phyloP scores from a whole-genome alignment of 2,888 invertebrate species.

The Chrysopilus asiliformis region DNA sequence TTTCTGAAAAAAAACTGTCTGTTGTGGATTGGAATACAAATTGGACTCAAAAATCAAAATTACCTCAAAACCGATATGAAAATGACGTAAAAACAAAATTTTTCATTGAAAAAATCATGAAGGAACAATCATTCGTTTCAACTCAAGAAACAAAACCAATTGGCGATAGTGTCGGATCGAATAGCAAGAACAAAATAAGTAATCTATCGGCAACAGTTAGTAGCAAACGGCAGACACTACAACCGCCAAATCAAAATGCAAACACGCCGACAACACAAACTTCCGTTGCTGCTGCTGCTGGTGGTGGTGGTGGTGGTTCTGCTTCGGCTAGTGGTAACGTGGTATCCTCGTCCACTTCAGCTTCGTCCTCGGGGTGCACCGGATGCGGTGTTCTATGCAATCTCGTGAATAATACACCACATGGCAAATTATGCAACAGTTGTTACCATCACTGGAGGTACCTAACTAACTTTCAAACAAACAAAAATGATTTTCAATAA shows the following conservation, averaged over 20 bases:
- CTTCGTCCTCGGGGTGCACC: slow-evolving; percentile 25
- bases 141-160: slow-evolving; percentile 19
- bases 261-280: slow-evolving; percentile 12
- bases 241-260: slow-evolving; percentile 12
- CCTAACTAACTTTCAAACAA: too few species aligned
- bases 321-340: slow-evolving; percentile 9
- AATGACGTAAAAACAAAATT: too few species aligned
- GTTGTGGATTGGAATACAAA: too few species aligned
- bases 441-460: slow-evolving; percentile 81
- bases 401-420: slow-evolving; percentile 57
- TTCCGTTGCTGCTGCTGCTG: slow-evolving; percentile 26
- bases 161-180: slow-evolving; percentile 12
- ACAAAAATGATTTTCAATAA: too few species aligned
- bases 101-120: too few species aligned
- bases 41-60: too few species aligned
- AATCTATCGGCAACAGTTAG: slow-evolving; percentile 15
- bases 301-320: slow-evolving; percentile 50
- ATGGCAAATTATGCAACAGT: slow-evolving; percentile 68
- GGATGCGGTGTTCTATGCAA: slow-evolving; percentile 63
- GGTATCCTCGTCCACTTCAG: slow-evolving; percentile 12
- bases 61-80: too few species aligned
- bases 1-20: too few species aligned
- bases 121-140: slow-evolving; percentile 22
- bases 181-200: slow-evolving; percentile 17
- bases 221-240: slow-evolving; percentile 15